These are phyloP conservation scores for Acanthiza pusilla DNA, from an alignment of 2,797 vertebrate genomes.

Conservation along the genomic window DNA sequence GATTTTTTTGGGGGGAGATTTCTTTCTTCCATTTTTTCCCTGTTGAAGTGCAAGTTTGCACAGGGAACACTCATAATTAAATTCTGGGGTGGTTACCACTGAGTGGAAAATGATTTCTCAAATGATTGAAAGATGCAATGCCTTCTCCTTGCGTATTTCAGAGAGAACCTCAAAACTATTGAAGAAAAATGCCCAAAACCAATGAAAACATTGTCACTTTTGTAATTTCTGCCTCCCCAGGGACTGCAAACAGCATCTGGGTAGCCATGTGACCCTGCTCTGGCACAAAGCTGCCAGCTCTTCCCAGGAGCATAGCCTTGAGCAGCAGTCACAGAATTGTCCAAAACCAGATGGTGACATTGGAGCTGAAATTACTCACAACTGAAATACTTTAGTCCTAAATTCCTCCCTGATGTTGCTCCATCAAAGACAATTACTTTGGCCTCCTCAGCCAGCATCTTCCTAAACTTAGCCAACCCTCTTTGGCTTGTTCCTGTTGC, in stretches of 20 bases:
- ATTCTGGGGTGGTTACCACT: neutral
- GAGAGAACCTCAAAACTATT: neutral
- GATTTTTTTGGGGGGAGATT: neutral
- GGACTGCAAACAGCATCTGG: neutral
- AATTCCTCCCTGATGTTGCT: slow-evolving; percentile 42
- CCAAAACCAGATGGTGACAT: slow-evolving; percentile 32
- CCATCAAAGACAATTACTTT: slow-evolving; percentile 12
- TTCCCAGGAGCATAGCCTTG: neutral
- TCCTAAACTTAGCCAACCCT: neutral
- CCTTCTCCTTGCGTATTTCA: neutral
- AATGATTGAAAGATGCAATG: neutral
- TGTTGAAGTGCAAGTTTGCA: neutral
- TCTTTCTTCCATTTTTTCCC: neutral
- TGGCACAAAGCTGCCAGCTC: neutral
- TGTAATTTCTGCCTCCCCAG: rapidly evolving
- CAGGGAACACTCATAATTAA: neutral
- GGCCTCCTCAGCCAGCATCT: neutral
- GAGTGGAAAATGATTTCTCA: neutral
- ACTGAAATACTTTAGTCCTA: neutral
- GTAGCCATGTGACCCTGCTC: neutral
- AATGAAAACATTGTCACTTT: neutral
- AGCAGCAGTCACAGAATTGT: neutral
- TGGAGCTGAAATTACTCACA: neutral
- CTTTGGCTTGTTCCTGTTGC: neutral
- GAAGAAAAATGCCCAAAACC: neutral